A percentile compares a stretch with the other conserved stretches of the same genome.
Evolutionary conservation across 2,113 vertebrate genomes (phyloP).

Genomic region (Steatornis caripensis): DNA sequence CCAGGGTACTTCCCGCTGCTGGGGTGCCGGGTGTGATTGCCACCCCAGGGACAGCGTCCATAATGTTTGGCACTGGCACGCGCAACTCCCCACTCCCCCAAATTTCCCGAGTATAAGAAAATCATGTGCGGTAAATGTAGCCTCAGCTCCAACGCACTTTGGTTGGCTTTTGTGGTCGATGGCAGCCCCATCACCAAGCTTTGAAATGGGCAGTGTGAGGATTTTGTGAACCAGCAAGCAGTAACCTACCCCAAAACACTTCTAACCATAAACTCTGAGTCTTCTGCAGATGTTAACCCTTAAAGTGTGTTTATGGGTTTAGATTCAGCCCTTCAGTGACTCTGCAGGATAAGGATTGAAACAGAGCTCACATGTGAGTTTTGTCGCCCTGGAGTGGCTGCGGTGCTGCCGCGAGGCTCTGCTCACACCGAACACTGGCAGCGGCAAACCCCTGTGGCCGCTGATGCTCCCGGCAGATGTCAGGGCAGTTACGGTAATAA

Average conservation of each 20-base stretch:
- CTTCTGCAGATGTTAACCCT: neutral
- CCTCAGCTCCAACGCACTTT: fast-evolving
- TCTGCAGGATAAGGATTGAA: neutral
- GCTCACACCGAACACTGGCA: fast-evolving
- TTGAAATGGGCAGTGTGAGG: neutral
- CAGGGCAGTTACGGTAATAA: neutral
- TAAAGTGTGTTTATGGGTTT: neutral
- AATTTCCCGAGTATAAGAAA: neutral
- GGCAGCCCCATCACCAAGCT: neutral
- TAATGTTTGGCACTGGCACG: neutral
- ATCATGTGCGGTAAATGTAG: fast-evolving
- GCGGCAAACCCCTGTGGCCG: neutral
- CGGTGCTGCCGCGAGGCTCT: neutral
- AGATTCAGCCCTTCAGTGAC: neutral
- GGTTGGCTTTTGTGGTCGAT: neutral
- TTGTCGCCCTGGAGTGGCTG: neutral
- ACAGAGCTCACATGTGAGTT: neutral
- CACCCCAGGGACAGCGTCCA: neutral
- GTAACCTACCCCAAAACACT: neutral
- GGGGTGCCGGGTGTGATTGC: fast-evolving
- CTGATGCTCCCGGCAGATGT: neutral
- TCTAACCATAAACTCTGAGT: neutral
- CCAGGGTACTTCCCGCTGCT: fast-evolving
- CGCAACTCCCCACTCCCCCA: fast-evolving
- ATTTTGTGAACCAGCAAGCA: neutral